Evolutionary conservation across 2,797 vertebrate genomes (phyloP), one percentile per base, ranked within the genome.

Genomic region (Odontamblyopus lacepedii): DNA sequence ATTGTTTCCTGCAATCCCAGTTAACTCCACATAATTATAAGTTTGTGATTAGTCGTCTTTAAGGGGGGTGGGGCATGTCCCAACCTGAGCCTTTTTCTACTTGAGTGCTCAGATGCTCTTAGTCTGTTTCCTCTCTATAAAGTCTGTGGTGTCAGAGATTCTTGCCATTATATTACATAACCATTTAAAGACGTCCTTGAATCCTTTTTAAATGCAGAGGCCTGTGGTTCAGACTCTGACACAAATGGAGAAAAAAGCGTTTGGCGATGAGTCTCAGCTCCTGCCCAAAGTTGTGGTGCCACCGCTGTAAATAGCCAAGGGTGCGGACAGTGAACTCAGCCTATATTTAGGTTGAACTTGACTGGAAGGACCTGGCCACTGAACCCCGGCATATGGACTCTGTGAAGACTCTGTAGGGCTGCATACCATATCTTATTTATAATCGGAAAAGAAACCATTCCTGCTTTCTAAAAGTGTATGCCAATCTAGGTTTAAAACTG

Each of bases 341-440:
- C 89, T 93, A 93, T 89, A 92, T 93, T 90, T 94, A 93, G 91
- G 78, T 77, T 76, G 69, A 62, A 82, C 77, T 80, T 81, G 71
- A 84, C 81, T 85, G 70, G 77, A 73, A 84, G 78, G 84, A 78
- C 79, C 72, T 72, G 76, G 83, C 72, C 12, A 15, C 60, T 44
- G 77, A 8, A 71, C 74, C 80, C 61, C 63, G 78, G 61, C 64
- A 70, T 70, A 81, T 72, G 80, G 81, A 80, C 69, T 38, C 35
- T 63, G n/a, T 60, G 30, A 73, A 50, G 38, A 13, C 60, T 79
- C 81, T 74, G 23, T 70, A 51, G 62, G 62, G 29, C 0, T 5
- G 23, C 55, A 63, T 53, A 51, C 1, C 44, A 15, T 48, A 48
- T 48, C 44, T 16, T 15, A 48, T 48, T 13, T 15, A 48, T 4